phyloP scores from a whole-genome alignment of 2,888 invertebrate species.

The Trichopoda pennipes region DNA sequence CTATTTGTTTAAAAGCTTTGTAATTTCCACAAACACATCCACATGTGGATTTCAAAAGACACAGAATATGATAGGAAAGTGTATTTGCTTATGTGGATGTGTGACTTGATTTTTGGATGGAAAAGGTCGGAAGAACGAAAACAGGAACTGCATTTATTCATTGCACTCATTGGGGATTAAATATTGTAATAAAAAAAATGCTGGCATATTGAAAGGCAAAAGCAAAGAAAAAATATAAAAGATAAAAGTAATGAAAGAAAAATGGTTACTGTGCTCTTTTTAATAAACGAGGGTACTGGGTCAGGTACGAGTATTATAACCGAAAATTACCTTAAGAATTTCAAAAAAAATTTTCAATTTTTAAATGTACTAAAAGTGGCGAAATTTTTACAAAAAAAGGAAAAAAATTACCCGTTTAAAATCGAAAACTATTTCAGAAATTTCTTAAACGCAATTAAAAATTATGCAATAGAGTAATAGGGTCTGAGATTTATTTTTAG shows the following conservation, averaged over 20 bases:
- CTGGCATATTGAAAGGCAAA: slow-evolving; percentile 33
- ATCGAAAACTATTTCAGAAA: too few relatives aligned
- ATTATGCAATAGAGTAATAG: too few relatives aligned
- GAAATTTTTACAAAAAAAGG: too few relatives aligned
- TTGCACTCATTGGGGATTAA: slow-evolving; percentile 39
- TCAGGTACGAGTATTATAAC: neutral
- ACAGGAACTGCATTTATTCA: slow-evolving; percentile 46
- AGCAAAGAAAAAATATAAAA: slow-evolving; percentile 16
- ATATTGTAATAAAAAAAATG: slow-evolving; percentile 48
- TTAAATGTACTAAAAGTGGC: too few relatives aligned
- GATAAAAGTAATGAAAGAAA: neutral
- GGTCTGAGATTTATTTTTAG: too few relatives aligned
- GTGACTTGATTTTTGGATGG: neutral
- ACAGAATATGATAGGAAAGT: neutral
- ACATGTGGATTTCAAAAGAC: neutral
- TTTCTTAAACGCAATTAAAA: too few relatives aligned
- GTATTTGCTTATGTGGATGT: neutral
- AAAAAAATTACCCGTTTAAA: too few relatives aligned
- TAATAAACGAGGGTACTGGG: neutral
- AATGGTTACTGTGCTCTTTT: neutral
- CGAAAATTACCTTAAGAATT: neutral
- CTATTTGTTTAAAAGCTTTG: neutral
- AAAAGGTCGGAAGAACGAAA: slow-evolving; percentile 6
- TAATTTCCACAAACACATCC: neutral
- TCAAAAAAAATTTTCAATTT: too few relatives aligned